Evolutionary conservation across 92 coral and sea anemone genomes (phyloP), one percentile per base, ranked within the genome.

Genomic region (Bergia sp.): DNA sequence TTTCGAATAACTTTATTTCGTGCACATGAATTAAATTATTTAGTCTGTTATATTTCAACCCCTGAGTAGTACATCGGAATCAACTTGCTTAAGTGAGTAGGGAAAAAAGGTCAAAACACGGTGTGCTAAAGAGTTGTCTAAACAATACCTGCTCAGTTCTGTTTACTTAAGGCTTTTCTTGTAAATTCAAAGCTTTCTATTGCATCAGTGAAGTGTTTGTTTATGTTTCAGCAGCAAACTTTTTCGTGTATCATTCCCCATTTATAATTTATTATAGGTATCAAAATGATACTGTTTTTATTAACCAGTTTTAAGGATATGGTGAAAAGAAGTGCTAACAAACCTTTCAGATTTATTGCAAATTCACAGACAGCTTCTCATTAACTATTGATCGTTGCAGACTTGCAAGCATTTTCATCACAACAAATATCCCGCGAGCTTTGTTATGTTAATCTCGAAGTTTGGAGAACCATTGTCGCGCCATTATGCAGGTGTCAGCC

Each of bases 391-490:
- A 57, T 80, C 29, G 12, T 8, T 29, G 16, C 36, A 10, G 37
- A 53, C 11, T 53, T 18, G 58, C 58, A 53, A 53, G 40, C 85
- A 38, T 43, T 40, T 41, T 57, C 44, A 21, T 11, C 49, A 58
- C 36, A 21, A 43, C 85, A 5, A n/a, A 18, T 53, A 12, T 37
- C 36, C 73, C 73, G 6, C 73, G 18, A 58, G 85, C 37, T 81
- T 81, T 38, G 85, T 81, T 57, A 61, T 61, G 85, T 74, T 81
- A 81, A 81, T 81, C 74, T 74, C 20, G 11, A 15, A 13, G 73
- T 81, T 55, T 81, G 29, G 11, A 37, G 12, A 55, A 81, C 15
- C 37, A 23, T 79, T 79, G 64, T 77, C 2, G 37, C 58, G 61
- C 72, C 64, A 79, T 80, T 36, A 21, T 81, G 74, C 85, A 58